A percentile compares a stretch with the other conserved stretches of the same genome.
Evolutionary conservation across 2,113 vertebrate species (phyloP).

Genomic region (Podiceps cristatus): DNA sequence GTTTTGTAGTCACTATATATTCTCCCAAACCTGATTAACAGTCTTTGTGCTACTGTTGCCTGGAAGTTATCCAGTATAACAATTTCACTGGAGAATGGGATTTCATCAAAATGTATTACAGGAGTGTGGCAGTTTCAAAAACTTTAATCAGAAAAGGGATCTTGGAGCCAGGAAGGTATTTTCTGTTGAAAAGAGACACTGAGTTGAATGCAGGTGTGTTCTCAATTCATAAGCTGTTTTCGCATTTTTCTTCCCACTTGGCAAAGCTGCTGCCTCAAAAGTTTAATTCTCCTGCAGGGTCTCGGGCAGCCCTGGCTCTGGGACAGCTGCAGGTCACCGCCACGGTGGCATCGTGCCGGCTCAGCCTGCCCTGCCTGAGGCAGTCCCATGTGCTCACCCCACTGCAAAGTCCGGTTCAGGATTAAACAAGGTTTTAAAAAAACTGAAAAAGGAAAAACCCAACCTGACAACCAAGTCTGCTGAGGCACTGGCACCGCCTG

Average conservation of each 20-base stretch:
- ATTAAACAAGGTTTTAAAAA: not conserved
- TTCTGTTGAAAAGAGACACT: not conserved
- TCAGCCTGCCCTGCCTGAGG: rapidly evolving
- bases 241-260: not conserved
- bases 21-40: conserved; percentile 52
- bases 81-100: conserved; percentile 40
- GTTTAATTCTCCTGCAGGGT: not conserved
- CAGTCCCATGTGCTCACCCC: rapidly evolving
- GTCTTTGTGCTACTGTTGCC: not conserved
- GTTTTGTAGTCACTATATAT: conserved; percentile 1
- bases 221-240: not conserved
- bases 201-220: not conserved
- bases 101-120: conserved; percentile 57
- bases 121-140: conserved; percentile 28
- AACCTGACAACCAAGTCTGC: not conserved
- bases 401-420: no score
- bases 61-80: conserved; percentile 44
- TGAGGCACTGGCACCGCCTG: not conserved
- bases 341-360: rapidly evolving
- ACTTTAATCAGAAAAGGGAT: conserved; percentile 55
- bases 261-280: not conserved
- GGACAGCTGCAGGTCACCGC: not conserved
- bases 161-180: not conserved
- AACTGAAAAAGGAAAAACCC: rapidly evolving
- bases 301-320: not conserved